Evolutionary conservation across 2,797 vertebrate species (phyloP).

Genomic region (Ptychobarbus kaznakovi): DNA sequence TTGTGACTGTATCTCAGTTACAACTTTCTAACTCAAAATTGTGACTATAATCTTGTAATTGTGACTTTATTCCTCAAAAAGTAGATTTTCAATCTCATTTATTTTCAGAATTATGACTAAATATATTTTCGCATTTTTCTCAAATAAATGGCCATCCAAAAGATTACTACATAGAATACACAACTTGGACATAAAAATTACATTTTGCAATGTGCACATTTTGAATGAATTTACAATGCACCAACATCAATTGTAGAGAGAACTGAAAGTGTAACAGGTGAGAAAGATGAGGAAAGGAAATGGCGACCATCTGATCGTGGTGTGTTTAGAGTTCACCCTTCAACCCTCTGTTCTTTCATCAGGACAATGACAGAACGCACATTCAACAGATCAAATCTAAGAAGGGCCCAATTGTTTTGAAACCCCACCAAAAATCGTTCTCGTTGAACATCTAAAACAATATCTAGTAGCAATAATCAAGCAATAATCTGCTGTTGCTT

Average conservation of each 20-base stretch:
- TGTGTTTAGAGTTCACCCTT: conserved; percentile 38
- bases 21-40: not conserved
- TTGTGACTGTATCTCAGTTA: too few relatives aligned
- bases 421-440: conserved; percentile 49
- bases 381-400: conserved; percentile 31
- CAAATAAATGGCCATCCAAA: not conserved
- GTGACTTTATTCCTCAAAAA: too few relatives aligned
- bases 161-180: not conserved
- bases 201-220: not conserved
- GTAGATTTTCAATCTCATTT: not conserved
- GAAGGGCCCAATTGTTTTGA: conserved; percentile 43
- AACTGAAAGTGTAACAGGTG: not conserved
- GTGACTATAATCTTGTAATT: not conserved
- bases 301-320: not conserved
- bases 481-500: not conserved
- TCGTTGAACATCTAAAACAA: conserved; percentile 20
- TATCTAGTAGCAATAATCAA: not conserved
- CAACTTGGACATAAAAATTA: not conserved
- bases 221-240: not conserved
- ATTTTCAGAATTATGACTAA: too few relatives aligned
- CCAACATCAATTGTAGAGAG: not conserved
- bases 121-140: not conserved
- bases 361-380: conserved; percentile 17
- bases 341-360: conserved; percentile 41
- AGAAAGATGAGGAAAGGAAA: not conserved